phyloP scores from a whole-genome alignment of 30 jellyfish, hydroid and myxozoan genomes.

The Hydractinia symbiolongicarpus region DNA sequence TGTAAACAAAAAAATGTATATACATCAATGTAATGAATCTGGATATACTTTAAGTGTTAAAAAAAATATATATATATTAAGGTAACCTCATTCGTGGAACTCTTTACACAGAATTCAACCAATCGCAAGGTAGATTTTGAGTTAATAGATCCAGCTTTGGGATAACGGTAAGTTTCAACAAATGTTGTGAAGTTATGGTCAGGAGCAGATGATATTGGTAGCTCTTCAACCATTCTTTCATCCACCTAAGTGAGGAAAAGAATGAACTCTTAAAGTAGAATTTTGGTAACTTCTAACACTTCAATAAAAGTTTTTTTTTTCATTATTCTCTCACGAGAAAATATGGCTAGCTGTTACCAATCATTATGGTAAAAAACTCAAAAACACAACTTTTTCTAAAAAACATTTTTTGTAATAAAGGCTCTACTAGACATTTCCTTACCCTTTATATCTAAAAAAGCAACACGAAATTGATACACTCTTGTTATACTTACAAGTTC shows the following conservation, averaged over 20 bases:
- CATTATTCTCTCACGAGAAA: not conserved
- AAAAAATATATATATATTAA: too few species aligned
- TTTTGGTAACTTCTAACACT: not conserved
- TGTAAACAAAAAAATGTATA: too few species aligned
- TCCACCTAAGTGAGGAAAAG: slow-evolving; percentile 48
- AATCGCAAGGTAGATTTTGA: slow-evolving; percentile 66
- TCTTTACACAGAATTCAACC: slow-evolving; percentile 62
- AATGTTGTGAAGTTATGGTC: slow-evolving; percentile 39
- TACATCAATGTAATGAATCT: too few species aligned
- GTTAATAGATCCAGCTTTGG: slow-evolving; percentile 86
- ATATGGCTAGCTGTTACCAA: too few species aligned
- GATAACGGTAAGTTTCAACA: slow-evolving; percentile 77
- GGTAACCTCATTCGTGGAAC: slow-evolving; percentile 54
- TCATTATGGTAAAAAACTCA: not conserved
- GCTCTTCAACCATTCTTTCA: slow-evolving; percentile 77
- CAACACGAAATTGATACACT: not conserved
- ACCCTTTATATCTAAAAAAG: not conserved
- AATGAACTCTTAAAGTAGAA: not conserved
- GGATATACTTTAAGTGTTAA: too few species aligned
- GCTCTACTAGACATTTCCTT: not conserved
- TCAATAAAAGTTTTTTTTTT: not conserved
- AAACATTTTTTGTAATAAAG: too few species aligned
- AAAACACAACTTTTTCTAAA: not conserved
- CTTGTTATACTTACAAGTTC: slow-evolving; percentile 51
- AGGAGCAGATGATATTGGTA: slow-evolving; percentile 62